A percentile compares a stretch with the other conserved stretches of the same genome.
These are phyloP conservation scores for Aleiodes leptofemur DNA, from an alignment of 2,888 invertebrate genomes.

Conservation along the genomic window DNA sequence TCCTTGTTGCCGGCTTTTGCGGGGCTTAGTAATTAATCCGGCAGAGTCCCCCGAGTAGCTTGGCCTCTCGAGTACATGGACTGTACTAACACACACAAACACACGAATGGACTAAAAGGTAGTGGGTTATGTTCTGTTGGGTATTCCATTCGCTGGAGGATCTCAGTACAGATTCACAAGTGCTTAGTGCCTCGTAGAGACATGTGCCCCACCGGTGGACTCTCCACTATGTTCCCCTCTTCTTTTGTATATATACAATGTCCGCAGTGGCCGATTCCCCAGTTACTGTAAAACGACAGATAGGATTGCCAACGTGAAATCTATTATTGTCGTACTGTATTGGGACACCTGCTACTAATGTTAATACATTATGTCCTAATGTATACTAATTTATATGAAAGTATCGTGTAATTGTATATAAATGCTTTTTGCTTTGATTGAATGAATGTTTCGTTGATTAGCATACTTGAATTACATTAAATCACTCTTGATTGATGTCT, in stretches of 20 bases:
- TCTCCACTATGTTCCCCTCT: no score
- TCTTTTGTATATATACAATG: neutral
- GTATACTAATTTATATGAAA: neutral
- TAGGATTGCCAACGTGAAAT: slow-evolving; percentile 46
- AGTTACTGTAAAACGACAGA: slow-evolving; percentile 32
- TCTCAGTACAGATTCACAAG: slow-evolving; percentile 30
- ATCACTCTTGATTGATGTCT: no score
- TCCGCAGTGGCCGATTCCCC: slow-evolving; percentile 41
- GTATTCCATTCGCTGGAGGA: neutral
- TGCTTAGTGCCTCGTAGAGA: slow-evolving; percentile 23
- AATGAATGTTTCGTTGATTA: no score
- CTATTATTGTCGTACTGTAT: slow-evolving; percentile 51
- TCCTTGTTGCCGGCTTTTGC: slow-evolving; percentile 59
- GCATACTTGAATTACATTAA: no score
- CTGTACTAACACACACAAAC: neutral
- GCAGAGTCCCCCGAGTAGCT: slow-evolving; percentile 48
- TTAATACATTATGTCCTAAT: slow-evolving; percentile 46
- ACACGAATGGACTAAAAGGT: slow-evolving; percentile 16
- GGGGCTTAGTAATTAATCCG: slow-evolving; percentile 61
- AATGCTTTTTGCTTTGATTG: no score
- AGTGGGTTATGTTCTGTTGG: neutral
- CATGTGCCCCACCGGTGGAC: slow-evolving; percentile 38
- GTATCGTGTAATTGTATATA: no score
- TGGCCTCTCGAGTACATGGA: slow-evolving; percentile 27
- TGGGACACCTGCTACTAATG: slow-evolving; percentile 51